Conservation (phyloP, 2,113 vertebrate species). For the Phalacrocorax brasilianus region DNA sequence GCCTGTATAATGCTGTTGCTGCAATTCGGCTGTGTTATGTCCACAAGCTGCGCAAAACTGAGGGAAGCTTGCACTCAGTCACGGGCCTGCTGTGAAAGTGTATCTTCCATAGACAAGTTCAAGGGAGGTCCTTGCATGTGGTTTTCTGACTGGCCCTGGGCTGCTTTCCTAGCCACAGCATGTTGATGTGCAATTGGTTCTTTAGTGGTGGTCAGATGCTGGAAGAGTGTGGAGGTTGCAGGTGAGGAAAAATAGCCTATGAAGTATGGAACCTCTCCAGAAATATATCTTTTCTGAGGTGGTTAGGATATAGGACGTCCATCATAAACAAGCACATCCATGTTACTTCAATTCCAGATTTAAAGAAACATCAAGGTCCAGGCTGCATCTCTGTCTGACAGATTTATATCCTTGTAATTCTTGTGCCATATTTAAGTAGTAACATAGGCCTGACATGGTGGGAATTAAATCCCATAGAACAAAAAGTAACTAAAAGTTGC, state of each 20-base stretch:
- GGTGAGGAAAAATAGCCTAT: background rate
- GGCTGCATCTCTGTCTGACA: background rate
- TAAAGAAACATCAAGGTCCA: background rate
- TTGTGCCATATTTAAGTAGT: background rate
- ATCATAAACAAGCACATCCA: background rate
- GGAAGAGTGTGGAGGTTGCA: background rate
- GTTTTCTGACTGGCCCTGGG: background rate
- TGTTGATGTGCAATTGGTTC: background rate
- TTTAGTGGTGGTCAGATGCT: background rate
- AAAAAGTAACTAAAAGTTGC: conserved; percentile 23
- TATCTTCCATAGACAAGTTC: background rate
- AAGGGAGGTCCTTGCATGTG: background rate
- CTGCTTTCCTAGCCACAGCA: background rate
- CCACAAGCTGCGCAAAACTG: background rate
- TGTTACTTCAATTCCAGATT: background rate
- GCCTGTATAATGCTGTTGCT: background rate
- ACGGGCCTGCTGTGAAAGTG: background rate
- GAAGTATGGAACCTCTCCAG: background rate
- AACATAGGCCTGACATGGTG: background rate
- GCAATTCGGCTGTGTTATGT: background rate
- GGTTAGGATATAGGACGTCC: background rate
- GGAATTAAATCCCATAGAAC: background rate
- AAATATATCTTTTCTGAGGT: background rate
- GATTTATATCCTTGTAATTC: background rate
- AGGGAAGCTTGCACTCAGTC: background rate